Conservation (phyloP, 1,140 invertebrate genomes). For the Solen grandis region DNA sequence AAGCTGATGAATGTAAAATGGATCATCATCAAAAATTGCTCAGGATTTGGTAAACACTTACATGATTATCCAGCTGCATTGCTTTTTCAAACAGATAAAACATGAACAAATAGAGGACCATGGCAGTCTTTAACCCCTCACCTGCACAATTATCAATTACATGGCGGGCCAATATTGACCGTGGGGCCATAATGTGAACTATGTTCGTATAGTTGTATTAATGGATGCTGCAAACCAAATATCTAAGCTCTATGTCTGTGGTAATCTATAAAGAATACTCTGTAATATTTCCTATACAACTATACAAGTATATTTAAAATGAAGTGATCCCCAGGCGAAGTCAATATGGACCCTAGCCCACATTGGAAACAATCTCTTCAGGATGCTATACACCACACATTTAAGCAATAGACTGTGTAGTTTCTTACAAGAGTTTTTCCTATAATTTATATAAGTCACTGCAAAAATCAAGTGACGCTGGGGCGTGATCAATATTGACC, state of each 20-base stretch:
- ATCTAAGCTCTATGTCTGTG: slow-evolving; percentile 15
- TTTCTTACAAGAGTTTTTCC: slow-evolving; percentile 25
- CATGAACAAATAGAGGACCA: slow-evolving; percentile 24
- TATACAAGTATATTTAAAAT: slow-evolving; percentile 22
- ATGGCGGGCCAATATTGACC: slow-evolving; percentile 25
- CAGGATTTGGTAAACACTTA: slow-evolving; percentile 29
- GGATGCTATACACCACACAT: slow-evolving; percentile 15
- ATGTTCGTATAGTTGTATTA: slow-evolving; percentile 9
- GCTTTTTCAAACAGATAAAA: slow-evolving; percentile 30
- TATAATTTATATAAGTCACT: slow-evolving; percentile 20
- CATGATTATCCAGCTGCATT: slow-evolving; percentile 26
- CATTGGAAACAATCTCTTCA: slow-evolving; percentile 23
- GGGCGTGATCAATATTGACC: slow-evolving; percentile 23
- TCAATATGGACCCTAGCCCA: slow-evolving; percentile 21
- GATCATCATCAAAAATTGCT: slow-evolving; percentile 30
- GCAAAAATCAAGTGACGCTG: slow-evolving; percentile 24
- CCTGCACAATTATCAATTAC: not conserved
- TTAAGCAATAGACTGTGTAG: slow-evolving; percentile 15
- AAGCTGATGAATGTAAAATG: slow-evolving; percentile 30
- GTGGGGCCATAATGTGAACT: slow-evolving; percentile 25
- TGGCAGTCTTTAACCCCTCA: slow-evolving; percentile 9
- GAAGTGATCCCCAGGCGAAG: slow-evolving; percentile 17
- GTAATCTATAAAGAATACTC: slow-evolving; percentile 3
- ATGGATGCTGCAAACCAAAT: slow-evolving; percentile 27
- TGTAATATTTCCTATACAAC: slow-evolving; percentile 26